Evolutionary conservation across 2,888 invertebrate genomes (phyloP).

Genomic region (Eurytoma californica): DNA sequence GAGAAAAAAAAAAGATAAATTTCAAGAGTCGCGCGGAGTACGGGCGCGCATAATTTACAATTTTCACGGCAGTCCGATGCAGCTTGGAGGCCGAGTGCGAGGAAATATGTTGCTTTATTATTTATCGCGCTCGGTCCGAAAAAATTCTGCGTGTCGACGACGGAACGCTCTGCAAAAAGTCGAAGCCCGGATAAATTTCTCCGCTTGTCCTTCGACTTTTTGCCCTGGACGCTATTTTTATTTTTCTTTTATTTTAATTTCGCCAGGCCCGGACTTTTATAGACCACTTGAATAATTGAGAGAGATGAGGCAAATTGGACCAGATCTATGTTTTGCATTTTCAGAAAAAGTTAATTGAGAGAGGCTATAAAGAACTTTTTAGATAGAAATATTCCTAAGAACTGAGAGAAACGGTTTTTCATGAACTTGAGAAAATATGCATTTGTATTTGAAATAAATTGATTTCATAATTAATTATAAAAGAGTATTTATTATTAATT

Average conservation of each 20-base stretch:
- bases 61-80: neutral
- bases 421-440: no score
- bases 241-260: constrained; percentile 3
- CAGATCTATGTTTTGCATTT: no score
- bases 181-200: neutral
- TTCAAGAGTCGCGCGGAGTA: neutral
- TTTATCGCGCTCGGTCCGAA: neutral
- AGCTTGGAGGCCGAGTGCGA: neutral
- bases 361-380: no score
- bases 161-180: neutral
- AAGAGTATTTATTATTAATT: no score
- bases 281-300: constrained; percentile 18
- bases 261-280: neutral
- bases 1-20: neutral
- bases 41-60: neutral
- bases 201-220: neutral
- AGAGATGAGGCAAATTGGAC: neutral
- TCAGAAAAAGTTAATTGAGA: no score
- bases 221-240: neutral
- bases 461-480: no score
- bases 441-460: no score
- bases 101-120: constrained; percentile 15
- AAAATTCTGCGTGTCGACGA: constrained; percentile 8
- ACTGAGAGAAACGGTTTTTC: no score
- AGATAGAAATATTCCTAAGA: no score